A percentile compares a stretch with the other conserved stretches of the same genome.
Conservation (phyloP, 2,888 invertebrate genomes). For the Lithosia quadra region DNA sequence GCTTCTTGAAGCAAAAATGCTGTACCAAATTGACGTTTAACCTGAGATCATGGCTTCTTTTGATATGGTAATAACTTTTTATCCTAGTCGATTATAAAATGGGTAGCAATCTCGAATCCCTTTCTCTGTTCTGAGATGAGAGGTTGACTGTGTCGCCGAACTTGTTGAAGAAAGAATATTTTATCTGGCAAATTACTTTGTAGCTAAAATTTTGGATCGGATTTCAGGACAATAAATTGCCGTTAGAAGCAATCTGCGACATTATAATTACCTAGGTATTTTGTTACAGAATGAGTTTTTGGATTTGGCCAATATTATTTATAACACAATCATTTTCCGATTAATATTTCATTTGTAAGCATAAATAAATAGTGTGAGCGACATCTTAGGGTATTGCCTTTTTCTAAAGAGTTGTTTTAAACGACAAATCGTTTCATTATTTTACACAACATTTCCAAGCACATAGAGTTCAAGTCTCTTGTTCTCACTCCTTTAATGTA, state of each 20-base stretch:
- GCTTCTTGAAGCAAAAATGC: constrained; percentile 73
- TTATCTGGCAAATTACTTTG: constrained; percentile 46
- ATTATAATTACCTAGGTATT: constrained; percentile 24
- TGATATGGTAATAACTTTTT: constrained; percentile 82
- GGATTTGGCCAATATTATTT: constrained; percentile 12
- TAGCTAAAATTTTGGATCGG: constrained; percentile 24
- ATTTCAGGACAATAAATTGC: constrained; percentile 5
- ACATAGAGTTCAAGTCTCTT: no score
- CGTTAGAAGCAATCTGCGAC: constrained; percentile 17
- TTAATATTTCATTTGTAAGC: constrained; percentile 3
- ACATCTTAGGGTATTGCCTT: not conserved
- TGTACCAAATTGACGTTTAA: constrained; percentile 78
- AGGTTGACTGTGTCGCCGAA: constrained; percentile 62
- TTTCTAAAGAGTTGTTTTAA: no score
- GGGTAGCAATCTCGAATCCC: constrained; percentile 73
- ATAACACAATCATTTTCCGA: constrained; percentile 5
- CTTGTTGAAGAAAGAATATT: constrained; percentile 50
- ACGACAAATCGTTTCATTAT: not conserved
- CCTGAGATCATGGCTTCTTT: constrained; percentile 80
- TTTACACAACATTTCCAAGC: not conserved
- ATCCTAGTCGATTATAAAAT: constrained; percentile 84
- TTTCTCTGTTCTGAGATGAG: constrained; percentile 68
- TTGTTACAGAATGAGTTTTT: constrained; percentile 20
- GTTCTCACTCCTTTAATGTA: no score
- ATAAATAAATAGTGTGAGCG: not conserved